Percentiles rank a stretch among this genome's conserved stretches.
Conservation (phyloP, 2,888 invertebrate genomes). For the Saturnia pavonia region DNA sequence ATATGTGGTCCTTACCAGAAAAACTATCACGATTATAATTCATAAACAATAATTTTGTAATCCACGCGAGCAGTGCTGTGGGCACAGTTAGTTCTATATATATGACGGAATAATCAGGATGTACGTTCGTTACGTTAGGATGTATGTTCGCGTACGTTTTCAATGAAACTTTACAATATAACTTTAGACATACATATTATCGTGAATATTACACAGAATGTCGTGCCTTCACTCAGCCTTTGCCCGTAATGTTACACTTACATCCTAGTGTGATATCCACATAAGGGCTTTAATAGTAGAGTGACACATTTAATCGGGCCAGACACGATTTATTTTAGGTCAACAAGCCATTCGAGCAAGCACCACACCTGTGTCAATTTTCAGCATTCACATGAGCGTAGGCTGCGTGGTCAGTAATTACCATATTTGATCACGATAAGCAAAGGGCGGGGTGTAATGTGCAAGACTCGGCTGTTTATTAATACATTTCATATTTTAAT, state of each 20-base stretch:
- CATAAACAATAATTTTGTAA: too few relatives aligned
- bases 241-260: not conserved
- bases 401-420: conserved; percentile 1
- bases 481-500: conserved; percentile 33
- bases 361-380: conserved; percentile 10
- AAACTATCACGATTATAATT: too few relatives aligned
- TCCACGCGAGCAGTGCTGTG: too few relatives aligned
- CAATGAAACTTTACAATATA: not conserved
- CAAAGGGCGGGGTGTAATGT: conserved; percentile 11
- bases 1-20: too few relatives aligned
- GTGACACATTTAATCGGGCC: not conserved
- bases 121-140: too few relatives aligned
- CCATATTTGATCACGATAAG: conserved; percentile 10
- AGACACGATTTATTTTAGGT: conserved; percentile 14
- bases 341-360: not conserved
- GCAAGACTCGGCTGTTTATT: conserved; percentile 12
- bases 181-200: not conserved
- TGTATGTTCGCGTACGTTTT: too few relatives aligned
- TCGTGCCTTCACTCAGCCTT: not conserved
- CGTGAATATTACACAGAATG: not conserved
- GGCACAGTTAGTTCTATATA: too few relatives aligned
- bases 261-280: not conserved
- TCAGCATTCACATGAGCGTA: not conserved
- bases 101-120: too few relatives aligned
- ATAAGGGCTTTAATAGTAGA: not conserved